Conservation (phyloP, 2,797 vertebrate genomes). For the Sternotherus odoratus region DNA sequence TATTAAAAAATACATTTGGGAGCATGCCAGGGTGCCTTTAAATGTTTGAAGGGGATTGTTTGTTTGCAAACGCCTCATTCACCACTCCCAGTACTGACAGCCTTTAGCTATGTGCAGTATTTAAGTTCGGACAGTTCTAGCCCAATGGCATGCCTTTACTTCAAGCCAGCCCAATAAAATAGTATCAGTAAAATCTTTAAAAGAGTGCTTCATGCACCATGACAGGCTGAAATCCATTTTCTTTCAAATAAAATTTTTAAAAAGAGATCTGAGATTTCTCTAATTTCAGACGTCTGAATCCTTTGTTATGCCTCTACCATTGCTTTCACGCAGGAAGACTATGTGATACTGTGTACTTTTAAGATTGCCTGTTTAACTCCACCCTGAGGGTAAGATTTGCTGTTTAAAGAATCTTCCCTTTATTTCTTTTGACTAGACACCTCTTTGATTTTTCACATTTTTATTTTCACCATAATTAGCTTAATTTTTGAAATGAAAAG, state of each 20-base stretch:
- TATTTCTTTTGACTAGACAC: background rate
- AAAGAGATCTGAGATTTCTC: background rate
- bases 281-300: background rate
- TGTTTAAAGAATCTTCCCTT: background rate
- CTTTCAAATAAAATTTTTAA: background rate
- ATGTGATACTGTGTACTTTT: background rate
- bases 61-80: background rate
- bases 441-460: background rate
- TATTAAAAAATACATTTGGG: slow-evolving; percentile 57
- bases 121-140: background rate
- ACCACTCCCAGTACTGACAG: slow-evolving; percentile 25
- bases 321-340: background rate
- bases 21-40: background rate
- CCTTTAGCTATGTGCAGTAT: slow-evolving; percentile 50
- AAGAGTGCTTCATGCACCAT: background rate
- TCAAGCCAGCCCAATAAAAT: background rate
- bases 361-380: background rate
- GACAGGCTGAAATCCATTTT: background rate
- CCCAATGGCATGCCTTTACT: background rate
- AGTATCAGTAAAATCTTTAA: background rate
- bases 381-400: background rate
- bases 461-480: background rate
- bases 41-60: slow-evolving; percentile 22
- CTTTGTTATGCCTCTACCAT: background rate
- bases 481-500: slow-evolving; percentile 50